phyloP scores from a whole-genome alignment of 1,140 invertebrate species.

The Neelides sp. region DNA sequence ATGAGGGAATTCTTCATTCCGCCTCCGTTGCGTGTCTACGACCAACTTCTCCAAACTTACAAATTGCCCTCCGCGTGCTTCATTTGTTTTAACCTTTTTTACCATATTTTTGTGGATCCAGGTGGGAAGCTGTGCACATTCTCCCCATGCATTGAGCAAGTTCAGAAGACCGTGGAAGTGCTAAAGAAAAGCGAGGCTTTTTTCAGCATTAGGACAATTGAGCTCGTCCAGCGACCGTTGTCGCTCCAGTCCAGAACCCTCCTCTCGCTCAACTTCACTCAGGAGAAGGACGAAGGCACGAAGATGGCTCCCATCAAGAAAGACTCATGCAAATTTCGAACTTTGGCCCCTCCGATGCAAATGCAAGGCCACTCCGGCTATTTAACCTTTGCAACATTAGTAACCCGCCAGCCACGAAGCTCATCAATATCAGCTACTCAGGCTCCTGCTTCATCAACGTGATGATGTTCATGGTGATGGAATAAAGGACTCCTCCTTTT shows the following conservation, averaged over 20 bases:
- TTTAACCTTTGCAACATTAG: conserved; percentile 76
- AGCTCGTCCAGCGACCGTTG: conserved; percentile 72
- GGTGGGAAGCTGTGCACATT: conserved; percentile 91
- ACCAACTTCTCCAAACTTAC: too few species aligned
- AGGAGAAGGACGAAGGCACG: conserved; percentile 8
- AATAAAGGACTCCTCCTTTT: too few species aligned
- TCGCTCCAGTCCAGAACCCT: conserved; percentile 60
- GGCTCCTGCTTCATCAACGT: too few species aligned
- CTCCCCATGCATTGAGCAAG: conserved; percentile 96
- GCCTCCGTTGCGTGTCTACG: too few species aligned
- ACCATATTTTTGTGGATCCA: conserved; percentile 35
- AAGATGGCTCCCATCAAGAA: conserved; percentile 23
- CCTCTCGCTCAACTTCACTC: conserved; percentile 37
- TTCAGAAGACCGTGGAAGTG: conserved; percentile 66
- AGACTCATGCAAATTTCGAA: conserved; percentile 47
- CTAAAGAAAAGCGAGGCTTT: conserved; percentile 56
- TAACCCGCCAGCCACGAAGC: conserved; percentile 41
- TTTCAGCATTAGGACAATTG: conserved; percentile 68
- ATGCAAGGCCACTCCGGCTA: conserved; percentile 87
- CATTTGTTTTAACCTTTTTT: too few species aligned
- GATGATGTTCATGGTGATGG: too few species aligned
- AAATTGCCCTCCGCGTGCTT: too few species aligned
- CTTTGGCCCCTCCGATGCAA: conserved; percentile 50
- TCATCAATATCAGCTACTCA: too few species aligned
- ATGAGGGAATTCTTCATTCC: too few species aligned